Evolutionary conservation across 2,888 invertebrate species (phyloP), one percentile per base, ranked within the genome.

Genomic region (Drosophila prolongata): DNA sequence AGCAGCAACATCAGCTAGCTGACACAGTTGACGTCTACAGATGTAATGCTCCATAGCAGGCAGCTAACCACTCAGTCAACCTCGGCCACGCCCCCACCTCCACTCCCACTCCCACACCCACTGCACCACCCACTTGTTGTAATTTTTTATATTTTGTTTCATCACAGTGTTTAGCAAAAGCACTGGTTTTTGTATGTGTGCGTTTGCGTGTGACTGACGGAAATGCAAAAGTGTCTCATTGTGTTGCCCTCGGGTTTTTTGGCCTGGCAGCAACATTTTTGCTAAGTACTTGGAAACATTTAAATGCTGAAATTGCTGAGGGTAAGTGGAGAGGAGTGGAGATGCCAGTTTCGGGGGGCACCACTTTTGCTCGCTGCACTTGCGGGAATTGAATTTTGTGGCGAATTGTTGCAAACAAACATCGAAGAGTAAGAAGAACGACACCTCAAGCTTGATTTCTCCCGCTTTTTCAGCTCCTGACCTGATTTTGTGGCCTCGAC

Each of bases 11-110:
- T 38, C 66, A 59, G 42, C 57, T 55, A 24, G 57, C 57, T 75
- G 85, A 76, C 85, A 79, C 69, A 78, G 86, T 78, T 86, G 86
- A 85, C 78, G 69, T 69, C 83, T 85, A 85, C 80, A 82, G 76
- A 70, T 78, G 88, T 83, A 87, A 83, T 85, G 76, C 80, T 70
- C 56, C 13, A 40, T 59, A 76, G 76, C 65, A 67, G 72, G 76
- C 83, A 73, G 80, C 70, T 47, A 69, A 73, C 70, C 88, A 87
- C 78, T 84, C 88, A 86, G 83, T 82, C 83, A 87, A 77, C 73
- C 86, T 71, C 85, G 74, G 75, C 65, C 76, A 67, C 65, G 40
- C 58, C 47, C 37, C 61, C 54, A 24, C 42, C 9, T 9, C 40
- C 44, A 13, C 34, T 30, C 42, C 40, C 44, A 10, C 34, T 24